phyloP scores from a whole-genome alignment of 2,888 invertebrate genomes.

The Phasia obesa region DNA sequence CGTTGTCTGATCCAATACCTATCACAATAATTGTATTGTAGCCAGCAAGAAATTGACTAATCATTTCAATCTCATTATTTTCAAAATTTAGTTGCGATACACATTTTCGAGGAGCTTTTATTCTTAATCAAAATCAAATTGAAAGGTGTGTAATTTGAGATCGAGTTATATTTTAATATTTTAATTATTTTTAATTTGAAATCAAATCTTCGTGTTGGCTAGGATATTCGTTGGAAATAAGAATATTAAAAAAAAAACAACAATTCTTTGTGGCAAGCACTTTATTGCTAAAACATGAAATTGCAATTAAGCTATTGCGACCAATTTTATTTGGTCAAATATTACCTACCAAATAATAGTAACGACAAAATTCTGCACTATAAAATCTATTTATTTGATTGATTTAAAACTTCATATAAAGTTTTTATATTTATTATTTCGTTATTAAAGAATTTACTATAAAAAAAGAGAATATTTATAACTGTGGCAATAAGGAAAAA shows the following conservation, averaged over 20 bases:
- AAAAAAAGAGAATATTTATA: background rate
- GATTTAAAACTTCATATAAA: constrained; percentile 1
- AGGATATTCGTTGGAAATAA: constrained; percentile 5
- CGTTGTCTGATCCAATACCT: no score
- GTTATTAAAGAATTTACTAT: background rate
- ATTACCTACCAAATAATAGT: constrained; percentile 18
- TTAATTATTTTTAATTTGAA: no score
- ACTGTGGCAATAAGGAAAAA: no score
- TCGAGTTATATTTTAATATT: no score
- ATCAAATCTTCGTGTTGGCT: no score
- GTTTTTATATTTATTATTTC: background rate
- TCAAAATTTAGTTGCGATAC: no score
- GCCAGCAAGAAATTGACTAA: no score
- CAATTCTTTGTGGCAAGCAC: constrained; percentile 70
- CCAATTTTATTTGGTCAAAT: constrained; percentile 61
- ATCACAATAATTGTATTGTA: no score
- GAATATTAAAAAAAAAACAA: background rate
- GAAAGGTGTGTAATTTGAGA: no score
- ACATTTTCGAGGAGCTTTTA: no score
- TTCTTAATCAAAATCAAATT: no score
- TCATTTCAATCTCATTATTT: no score
- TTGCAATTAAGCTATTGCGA: constrained; percentile 79
- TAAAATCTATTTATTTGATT: constrained; percentile 29
- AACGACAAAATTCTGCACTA: background rate
- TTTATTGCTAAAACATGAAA: constrained; percentile 78